Percentiles rank a stretch among this genome's conserved stretches.
These are phyloP conservation scores for Exephanes ischioxanthus DNA, from an alignment of 2,888 invertebrate genomes.

Conservation along the genomic window DNA sequence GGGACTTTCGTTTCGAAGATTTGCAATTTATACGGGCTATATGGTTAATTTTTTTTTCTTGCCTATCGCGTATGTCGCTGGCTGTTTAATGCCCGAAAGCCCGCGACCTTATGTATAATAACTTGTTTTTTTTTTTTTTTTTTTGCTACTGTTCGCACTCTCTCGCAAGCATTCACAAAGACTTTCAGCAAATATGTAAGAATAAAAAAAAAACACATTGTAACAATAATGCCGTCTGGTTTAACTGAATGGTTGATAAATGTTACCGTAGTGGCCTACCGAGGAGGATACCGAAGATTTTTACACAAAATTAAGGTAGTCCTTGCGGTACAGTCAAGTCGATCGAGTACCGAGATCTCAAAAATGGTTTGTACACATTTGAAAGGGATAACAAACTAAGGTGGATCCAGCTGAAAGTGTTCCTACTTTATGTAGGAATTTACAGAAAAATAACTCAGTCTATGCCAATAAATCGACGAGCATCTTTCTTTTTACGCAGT, in stretches of 20 bases:
- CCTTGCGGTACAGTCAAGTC: too few relatives aligned
- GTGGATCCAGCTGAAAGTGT: too few relatives aligned
- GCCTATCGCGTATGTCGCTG: constrained; percentile 35
- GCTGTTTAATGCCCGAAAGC: constrained; percentile 62
- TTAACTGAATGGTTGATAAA: constrained; percentile 58
- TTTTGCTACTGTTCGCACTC: constrained; percentile 43
- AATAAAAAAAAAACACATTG: constrained; percentile 15
- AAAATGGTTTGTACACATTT: too few relatives aligned
- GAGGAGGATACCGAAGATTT: constrained; percentile 38
- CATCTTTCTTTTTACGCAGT: too few relatives aligned
- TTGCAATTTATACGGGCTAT: constrained; percentile 50
- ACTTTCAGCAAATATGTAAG: constrained; percentile 57
- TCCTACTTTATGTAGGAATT: too few relatives aligned
- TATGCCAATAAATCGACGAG: too few relatives aligned
- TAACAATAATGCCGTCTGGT: constrained; percentile 57
- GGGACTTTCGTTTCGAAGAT: constrained; percentile 38
- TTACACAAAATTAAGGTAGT: constrained; percentile 10
- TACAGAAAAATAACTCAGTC: too few relatives aligned
- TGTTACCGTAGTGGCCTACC: constrained; percentile 46
- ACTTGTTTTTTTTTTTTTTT: constrained; percentile 18
- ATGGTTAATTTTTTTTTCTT: constrained; percentile 29
- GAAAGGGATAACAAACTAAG: too few relatives aligned
- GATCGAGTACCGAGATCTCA: too few relatives aligned
- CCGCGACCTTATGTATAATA: constrained; percentile 59
- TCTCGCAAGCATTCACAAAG: constrained; percentile 63